Percentiles rank a stretch among this genome's conserved stretches.
phyloP scores from a whole-genome alignment of 1,140 invertebrate species.

The Whitmania pigra region DNA sequence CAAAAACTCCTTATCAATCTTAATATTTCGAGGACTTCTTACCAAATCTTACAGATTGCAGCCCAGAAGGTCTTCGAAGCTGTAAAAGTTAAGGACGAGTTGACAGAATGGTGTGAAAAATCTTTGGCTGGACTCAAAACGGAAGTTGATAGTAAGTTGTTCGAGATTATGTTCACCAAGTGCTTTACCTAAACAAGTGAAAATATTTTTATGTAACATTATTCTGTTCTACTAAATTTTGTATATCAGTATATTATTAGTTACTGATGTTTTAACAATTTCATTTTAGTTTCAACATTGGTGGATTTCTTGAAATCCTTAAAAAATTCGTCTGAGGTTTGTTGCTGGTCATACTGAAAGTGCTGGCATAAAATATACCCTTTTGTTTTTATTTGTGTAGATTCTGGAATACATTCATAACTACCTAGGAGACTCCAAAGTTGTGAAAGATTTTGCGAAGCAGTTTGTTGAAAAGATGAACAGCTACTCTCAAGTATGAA shows the following conservation, averaged over 20 bases:
- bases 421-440: slow-evolving; percentile 3
- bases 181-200: no score
- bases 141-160: background rate
- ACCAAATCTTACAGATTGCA: background rate
- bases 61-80: background rate
- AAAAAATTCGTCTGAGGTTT: no score
- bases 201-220: no score
- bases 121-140: background rate
- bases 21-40: no score
- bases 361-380: no score
- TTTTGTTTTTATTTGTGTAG: background rate
- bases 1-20: background rate
- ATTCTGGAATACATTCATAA: background rate
- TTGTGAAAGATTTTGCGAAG: slow-evolving; percentile 2
- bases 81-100: background rate
- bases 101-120: slow-evolving; percentile 1
- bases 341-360: no score
- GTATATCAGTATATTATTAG: no score
- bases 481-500: background rate
- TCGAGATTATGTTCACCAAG: no score
- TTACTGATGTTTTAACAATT: no score
- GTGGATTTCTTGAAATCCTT: no score
- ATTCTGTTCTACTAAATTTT: no score
- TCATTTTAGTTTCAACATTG: no score
- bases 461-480: slow-evolving; percentile 7